Base-by-base conservation (phyloP, 2,113 vertebrate genomes). In the Dromiciops gliroides region DNA sequence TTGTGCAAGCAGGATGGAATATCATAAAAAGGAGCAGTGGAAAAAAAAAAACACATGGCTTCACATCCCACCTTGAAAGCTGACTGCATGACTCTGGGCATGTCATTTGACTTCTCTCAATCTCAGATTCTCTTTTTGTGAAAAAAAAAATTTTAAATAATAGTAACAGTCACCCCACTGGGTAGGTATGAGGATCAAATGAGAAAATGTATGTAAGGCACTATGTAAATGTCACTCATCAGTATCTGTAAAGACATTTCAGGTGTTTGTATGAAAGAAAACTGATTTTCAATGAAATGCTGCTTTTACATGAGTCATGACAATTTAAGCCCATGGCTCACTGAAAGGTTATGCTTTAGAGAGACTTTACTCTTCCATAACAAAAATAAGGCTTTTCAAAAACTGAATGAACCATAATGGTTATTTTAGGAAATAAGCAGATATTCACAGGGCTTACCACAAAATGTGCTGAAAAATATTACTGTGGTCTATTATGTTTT, bases 211-310 rank as follows among this genome's bases (percentile, higher is more conserved):
- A 67, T 37, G 28, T 37, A 67, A 67, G 11, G 11, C 26, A 56
- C 26, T 67, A 67, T 37, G 14, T 3, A 67, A 67, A 67, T 67
- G 56, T 37, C 31, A 67, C 0, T 28, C 56, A 67, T 67, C 56
- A 67, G 11, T 67, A 67, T 67, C 56, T 67, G 31, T 67, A 96
- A 89, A 90, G 37, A 50, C 92, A 50, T 93, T 50, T 53, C 14
- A 95, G 26, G 51, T 25, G 2, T 52, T 95, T 90, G 60, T 51
- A 22, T 22, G 67, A 88, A 47, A 50, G 2, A 89, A 94, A 52
- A 53, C 19, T 93, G 90, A 96, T 92, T 89, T 91, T 51, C 50
- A 95, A 92, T 25, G 75, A 67, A 93, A 92, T 89, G n/a, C 3
- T 94, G 14, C 23, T 94, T 88, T 93, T 90, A 95, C 37, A 89